Conservation (phyloP, 2,113 vertebrate genomes). For the Microcebus griseorufus region DNA sequence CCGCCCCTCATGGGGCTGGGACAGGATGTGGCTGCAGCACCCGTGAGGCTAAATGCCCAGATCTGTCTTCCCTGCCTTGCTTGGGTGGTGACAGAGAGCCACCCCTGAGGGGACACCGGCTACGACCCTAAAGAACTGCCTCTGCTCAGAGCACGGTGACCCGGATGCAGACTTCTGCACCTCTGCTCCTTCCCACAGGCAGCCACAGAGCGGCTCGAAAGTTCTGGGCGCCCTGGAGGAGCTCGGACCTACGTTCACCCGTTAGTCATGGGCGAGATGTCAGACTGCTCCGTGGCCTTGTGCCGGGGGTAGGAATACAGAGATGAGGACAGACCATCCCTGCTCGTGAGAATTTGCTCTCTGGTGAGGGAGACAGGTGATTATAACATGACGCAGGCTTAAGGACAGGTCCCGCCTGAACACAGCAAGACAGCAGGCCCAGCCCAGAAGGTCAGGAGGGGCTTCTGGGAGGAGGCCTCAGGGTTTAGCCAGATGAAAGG, state of each 20-base stretch:
- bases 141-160: background rate
- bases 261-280: rapidly evolving
- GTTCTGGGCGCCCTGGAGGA: background rate
- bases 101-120: background rate
- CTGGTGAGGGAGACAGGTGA: background rate
- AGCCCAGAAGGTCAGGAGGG: background rate
- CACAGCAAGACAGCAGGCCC: background rate
- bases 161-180: background rate
- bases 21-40: background rate
- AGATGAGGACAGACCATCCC: background rate
- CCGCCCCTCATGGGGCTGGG: background rate
- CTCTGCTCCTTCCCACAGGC: rapidly evolving
- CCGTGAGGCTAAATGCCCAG: rapidly evolving
- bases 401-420: background rate
- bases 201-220: background rate
- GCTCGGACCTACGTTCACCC: background rate
- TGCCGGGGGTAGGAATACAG: too few relatives aligned
- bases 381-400: background rate
- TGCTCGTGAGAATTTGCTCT: background rate
- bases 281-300: rapidly evolving
- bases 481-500: background rate
- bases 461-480: background rate
- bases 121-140: background rate
- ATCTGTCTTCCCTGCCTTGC: background rate
- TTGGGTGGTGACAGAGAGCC: background rate